These are phyloP conservation scores for Drosophila emarginata DNA, from an alignment of 2,888 invertebrate species.

Conservation along the genomic window DNA sequence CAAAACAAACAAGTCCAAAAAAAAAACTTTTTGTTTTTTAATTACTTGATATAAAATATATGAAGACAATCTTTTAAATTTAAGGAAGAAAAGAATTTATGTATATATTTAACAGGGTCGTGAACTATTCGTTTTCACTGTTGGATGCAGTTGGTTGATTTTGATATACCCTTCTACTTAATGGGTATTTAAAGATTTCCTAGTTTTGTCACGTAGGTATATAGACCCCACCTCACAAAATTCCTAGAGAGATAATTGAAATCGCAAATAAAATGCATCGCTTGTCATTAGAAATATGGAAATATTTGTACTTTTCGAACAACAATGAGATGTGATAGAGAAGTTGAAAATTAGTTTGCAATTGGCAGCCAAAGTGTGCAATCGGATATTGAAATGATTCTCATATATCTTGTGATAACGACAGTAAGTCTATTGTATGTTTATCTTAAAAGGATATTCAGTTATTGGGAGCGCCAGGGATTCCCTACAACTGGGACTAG, in stretches of 20 bases:
- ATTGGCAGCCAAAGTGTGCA: not conserved
- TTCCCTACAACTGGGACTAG: constrained; percentile 84
- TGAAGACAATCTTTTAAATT: too few relatives aligned
- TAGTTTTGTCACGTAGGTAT: not conserved
- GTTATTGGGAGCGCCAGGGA: constrained; percentile 85
- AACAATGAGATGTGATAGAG: not conserved
- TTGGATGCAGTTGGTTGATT: too few relatives aligned
- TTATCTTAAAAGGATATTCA: constrained; percentile 72
- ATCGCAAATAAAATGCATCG: not conserved
- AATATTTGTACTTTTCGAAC: not conserved
- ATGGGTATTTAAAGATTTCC: too few relatives aligned
- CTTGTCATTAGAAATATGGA: not conserved
- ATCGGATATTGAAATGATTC: constrained; percentile 16
- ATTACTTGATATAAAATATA: too few relatives aligned
- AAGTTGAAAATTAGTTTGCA: not conserved
- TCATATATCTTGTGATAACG: constrained; percentile 12
- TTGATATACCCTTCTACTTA: too few relatives aligned
- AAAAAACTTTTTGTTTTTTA: too few relatives aligned
- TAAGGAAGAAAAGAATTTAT: too few relatives aligned
- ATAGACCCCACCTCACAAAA: not conserved
- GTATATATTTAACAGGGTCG: too few relatives aligned
- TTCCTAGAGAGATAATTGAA: not conserved
- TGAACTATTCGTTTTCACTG: too few relatives aligned
- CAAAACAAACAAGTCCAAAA: too few relatives aligned
- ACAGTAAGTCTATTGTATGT: constrained; percentile 35